Evolutionary conservation across 2,888 invertebrate species (phyloP).

Genomic region (Exocentrus adspersus): DNA sequence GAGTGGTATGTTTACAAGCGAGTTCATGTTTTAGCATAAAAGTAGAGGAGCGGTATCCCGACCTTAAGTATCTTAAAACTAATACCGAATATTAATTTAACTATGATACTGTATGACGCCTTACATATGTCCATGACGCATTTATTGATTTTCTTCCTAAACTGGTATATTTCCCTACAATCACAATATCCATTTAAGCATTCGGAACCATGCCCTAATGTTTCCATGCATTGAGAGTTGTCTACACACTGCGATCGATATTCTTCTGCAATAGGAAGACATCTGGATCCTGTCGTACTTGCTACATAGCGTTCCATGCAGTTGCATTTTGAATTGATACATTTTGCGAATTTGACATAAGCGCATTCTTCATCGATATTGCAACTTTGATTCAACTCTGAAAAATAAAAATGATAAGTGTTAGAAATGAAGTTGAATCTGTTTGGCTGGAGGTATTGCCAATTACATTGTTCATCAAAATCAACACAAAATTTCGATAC

Average conservation of each 20-base stretch:
- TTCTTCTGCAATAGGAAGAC: slow-evolving; percentile 49
- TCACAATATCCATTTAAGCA: slow-evolving; percentile 50
- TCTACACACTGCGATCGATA: slow-evolving; percentile 48
- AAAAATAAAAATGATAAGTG: too few relatives aligned
- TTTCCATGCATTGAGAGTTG: slow-evolving; percentile 49
- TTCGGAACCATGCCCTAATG: slow-evolving; percentile 46
- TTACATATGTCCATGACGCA: slow-evolving; percentile 53
- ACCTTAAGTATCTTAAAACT: too few relatives aligned
- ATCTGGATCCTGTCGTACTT: slow-evolving; percentile 36
- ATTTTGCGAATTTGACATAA: slow-evolving; percentile 42
- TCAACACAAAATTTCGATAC: too few relatives aligned
- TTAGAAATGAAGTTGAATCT: too few relatives aligned
- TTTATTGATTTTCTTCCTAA: slow-evolving; percentile 44
- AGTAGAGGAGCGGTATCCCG: too few relatives aligned
- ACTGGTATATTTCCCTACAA: slow-evolving; percentile 51
- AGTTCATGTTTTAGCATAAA: too few relatives aligned
- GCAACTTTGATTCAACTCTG: slow-evolving; percentile 53
- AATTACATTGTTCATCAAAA: too few relatives aligned
- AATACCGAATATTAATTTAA: too few relatives aligned
- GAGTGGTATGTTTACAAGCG: too few relatives aligned
- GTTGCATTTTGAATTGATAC: slow-evolving; percentile 46
- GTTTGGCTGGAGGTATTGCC: too few relatives aligned
- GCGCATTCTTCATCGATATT: slow-evolving; percentile 48
- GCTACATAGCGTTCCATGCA: slow-evolving; percentile 48
- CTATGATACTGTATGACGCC: too few relatives aligned